Conservation (phyloP, 2,113 vertebrate genomes). For the Rhombomys opimus region DNA sequence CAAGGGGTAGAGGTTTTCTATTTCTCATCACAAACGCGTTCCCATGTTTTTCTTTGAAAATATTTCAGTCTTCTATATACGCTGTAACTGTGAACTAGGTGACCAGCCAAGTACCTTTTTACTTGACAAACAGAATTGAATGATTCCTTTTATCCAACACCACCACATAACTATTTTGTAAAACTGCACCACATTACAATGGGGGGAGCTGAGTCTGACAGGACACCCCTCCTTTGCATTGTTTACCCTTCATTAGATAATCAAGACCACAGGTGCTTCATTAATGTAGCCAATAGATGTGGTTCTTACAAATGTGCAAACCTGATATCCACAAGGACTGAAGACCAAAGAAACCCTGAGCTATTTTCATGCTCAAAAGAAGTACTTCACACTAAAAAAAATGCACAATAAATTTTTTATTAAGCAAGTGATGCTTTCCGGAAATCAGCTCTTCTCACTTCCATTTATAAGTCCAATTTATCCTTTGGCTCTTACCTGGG, state of each 20-base stretch:
- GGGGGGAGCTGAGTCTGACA: background rate
- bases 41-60: background rate
- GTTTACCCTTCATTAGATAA: background rate
- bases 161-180: background rate
- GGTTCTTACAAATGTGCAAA: slow-evolving; percentile 30
- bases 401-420: slow-evolving; percentile 38
- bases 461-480: slow-evolving; percentile 38
- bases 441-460: slow-evolving; percentile 50
- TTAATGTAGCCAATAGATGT: slow-evolving; percentile 33
- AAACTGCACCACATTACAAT: background rate
- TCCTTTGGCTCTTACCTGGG: background rate
- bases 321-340: background rate
- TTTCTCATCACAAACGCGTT: slow-evolving; percentile 36
- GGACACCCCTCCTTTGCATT: background rate
- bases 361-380: slow-evolving; percentile 37
- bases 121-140: background rate
- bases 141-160: background rate
- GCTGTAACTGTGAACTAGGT: slow-evolving; percentile 24
- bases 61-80: background rate
- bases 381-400: slow-evolving; percentile 20
- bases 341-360: slow-evolving; percentile 31
- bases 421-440: slow-evolving; percentile 4
- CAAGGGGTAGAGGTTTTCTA: background rate
- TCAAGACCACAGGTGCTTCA: slow-evolving; percentile 34
- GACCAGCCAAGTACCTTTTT: background rate